These are phyloP conservation scores for Muntiacus muntjak DNA, from an alignment of 2,113 vertebrate genomes.

Conservation along the genomic window DNA sequence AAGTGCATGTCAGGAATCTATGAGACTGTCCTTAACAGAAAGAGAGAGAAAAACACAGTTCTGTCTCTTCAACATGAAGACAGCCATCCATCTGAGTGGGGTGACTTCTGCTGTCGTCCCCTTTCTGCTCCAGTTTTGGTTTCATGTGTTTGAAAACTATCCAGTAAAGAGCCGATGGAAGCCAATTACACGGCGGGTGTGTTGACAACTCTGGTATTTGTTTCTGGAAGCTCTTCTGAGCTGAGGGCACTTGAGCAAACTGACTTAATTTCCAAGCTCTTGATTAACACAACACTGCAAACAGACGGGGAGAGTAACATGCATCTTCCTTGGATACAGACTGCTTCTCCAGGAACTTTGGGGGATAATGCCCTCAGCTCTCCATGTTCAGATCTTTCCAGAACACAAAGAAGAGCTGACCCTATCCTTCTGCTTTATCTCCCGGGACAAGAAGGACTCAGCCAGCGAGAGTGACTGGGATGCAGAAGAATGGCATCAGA, in stretches of 20 bases:
- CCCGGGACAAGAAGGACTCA: not conserved
- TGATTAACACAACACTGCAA: slow-evolving; percentile 69
- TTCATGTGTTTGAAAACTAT: slow-evolving; percentile 62
- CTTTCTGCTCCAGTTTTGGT: not conserved
- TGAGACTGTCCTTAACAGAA: not conserved
- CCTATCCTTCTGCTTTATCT: not conserved
- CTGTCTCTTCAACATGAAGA: not conserved
- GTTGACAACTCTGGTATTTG: slow-evolving; percentile 69
- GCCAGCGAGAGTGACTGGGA: not conserved
- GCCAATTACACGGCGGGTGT: slow-evolving; percentile 62
- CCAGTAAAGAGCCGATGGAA: slow-evolving; percentile 44
- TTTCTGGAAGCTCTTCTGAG: slow-evolving; percentile 69
- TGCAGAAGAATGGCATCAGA: not conserved
- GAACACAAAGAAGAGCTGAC: not conserved
- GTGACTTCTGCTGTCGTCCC: not conserved
- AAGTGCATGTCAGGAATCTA: not conserved
- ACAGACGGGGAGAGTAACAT: slow-evolving; percentile 11
- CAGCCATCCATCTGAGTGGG: not conserved
- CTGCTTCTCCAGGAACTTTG: not conserved
- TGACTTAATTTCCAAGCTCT: slow-evolving; percentile 72
- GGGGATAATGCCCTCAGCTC: not conserved
- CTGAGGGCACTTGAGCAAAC: slow-evolving; percentile 66
- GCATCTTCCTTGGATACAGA: not conserved
- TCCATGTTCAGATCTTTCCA: not conserved
- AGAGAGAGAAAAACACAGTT: not conserved